A percentile compares a stretch with the other conserved stretches of the same genome.
phyloP scores from a whole-genome alignment of 2,888 invertebrate genomes.

The Ochropacha duplaris region DNA sequence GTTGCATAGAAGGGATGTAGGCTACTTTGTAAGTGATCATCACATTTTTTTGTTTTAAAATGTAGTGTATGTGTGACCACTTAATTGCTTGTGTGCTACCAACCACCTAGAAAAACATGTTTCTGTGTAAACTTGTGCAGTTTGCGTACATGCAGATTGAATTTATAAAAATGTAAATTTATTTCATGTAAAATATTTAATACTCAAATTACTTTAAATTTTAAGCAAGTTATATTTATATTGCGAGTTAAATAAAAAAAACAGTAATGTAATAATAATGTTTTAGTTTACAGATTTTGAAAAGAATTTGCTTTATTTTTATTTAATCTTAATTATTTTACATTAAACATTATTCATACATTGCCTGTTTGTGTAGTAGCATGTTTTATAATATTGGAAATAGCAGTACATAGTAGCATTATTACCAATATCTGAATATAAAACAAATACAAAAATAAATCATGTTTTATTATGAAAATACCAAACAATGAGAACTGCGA shows the following conservation, averaged over 20 bases:
- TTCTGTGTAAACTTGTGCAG: not conserved
- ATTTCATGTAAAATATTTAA: no score
- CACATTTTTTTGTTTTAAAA: not conserved
- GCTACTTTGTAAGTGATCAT: not conserved
- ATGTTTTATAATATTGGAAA: conserved; percentile 1
- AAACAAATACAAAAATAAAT: conserved; percentile 20
- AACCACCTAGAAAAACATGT: not conserved
- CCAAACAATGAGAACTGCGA: conserved; percentile 45
- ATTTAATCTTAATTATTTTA: no score
- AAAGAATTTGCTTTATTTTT: no score
- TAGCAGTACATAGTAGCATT: conserved; percentile 8
- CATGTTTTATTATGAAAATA: conserved; percentile 26
- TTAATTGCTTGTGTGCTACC: not conserved
- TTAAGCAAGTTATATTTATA: conserved; percentile 7
- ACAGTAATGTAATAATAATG: no score
- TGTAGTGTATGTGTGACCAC: not conserved
- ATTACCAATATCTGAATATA: not conserved
- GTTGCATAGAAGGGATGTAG: not conserved
- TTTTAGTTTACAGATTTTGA: no score
- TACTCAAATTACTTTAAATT: not conserved
- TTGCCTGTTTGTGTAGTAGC: not conserved
- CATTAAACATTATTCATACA: not conserved
- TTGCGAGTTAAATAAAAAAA: not conserved
- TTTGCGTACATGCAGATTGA: not conserved
- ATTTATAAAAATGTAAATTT: no score